Evolutionary conservation across 2,888 invertebrate species (phyloP).

Genomic region (Volucella inflata): DNA sequence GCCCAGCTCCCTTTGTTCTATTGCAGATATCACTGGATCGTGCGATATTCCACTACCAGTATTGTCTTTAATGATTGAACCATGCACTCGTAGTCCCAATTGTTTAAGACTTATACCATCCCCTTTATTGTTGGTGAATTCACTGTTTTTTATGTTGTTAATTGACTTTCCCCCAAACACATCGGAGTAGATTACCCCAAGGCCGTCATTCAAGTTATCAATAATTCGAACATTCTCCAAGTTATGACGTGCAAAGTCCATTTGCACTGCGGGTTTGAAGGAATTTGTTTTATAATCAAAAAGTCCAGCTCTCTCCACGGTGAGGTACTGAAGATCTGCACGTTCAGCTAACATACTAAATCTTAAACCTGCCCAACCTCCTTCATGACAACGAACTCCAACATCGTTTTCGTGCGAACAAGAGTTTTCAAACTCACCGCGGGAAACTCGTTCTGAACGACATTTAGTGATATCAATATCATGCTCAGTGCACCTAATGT

Average conservation of each 20-base stretch:
- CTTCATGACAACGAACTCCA: slow-evolving; percentile 94
- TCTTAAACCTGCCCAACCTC: slow-evolving; percentile 97
- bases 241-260: slow-evolving; percentile 93
- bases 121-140: slow-evolving; percentile 92
- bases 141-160: slow-evolving; percentile 92
- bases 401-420: slow-evolving; percentile 95
- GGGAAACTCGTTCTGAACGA: slow-evolving; percentile 87
- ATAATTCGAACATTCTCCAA: slow-evolving; percentile 91
- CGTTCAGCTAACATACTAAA: slow-evolving; percentile 95
- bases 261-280: slow-evolving; percentile 95
- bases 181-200: slow-evolving; percentile 97
- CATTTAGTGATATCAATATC: slow-evolving; percentile 96
- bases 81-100: slow-evolving; percentile 91
- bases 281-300: slow-evolving; percentile 95
- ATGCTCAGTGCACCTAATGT: slow-evolving; percentile 95
- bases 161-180: slow-evolving; percentile 93
- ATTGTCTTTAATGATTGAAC: slow-evolving; percentile 92
- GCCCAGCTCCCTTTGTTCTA: slow-evolving; percentile 94
- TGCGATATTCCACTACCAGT: slow-evolving; percentile 94
- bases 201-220: slow-evolving; percentile 95
- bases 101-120: slow-evolving; percentile 96
- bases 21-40: slow-evolving; percentile 92
- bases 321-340: slow-evolving; percentile 93
- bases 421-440: slow-evolving; percentile 92
- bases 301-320: slow-evolving; percentile 95